These are phyloP conservation scores for Saguinus oedipus DNA, from an alignment of 2,797 vertebrate genomes.

Conservation along the genomic window DNA sequence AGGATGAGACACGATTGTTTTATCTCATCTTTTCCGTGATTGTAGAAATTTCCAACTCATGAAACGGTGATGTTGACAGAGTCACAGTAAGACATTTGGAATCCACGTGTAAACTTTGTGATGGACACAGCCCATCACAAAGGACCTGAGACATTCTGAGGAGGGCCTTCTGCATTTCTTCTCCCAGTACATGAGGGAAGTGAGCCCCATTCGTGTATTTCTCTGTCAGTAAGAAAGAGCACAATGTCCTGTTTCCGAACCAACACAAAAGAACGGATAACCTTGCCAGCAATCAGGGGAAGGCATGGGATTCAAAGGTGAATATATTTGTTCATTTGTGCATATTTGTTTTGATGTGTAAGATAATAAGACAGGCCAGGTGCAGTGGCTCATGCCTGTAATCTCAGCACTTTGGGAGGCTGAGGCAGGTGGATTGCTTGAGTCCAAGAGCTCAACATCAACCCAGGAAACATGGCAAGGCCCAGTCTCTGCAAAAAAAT, in stretches of 20 bases:
- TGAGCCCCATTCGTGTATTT: not conserved
- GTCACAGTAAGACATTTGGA: not conserved
- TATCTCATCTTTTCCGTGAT: slow-evolving; percentile 39
- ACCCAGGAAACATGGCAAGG: not conserved
- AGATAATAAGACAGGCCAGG: not conserved
- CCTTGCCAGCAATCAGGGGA: not conserved
- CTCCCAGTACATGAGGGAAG: not conserved
- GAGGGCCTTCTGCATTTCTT: not conserved
- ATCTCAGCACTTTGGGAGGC: not conserved
- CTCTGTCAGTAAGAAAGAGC: not conserved
- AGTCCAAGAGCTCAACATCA: not conserved
- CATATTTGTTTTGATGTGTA: not conserved
- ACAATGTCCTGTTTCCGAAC: not conserved
- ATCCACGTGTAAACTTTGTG: not conserved
- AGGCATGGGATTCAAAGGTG: not conserved
- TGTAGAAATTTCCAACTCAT: not conserved
- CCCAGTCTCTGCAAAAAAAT: not conserved
- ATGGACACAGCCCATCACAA: not conserved
- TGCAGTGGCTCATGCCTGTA: not conserved
- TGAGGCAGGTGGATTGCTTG: not conserved
- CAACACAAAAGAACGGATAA: not conserved
- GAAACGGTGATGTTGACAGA: slow-evolving; percentile 48
- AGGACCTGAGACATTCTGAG: not conserved
- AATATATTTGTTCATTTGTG: not conserved
- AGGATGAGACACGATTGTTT: slow-evolving; percentile 25